Evolutionary conservation across 2,797 vertebrate species (phyloP), one percentile per base, ranked within the genome.

Genomic region (Orientallactaga sibirica): DNA sequence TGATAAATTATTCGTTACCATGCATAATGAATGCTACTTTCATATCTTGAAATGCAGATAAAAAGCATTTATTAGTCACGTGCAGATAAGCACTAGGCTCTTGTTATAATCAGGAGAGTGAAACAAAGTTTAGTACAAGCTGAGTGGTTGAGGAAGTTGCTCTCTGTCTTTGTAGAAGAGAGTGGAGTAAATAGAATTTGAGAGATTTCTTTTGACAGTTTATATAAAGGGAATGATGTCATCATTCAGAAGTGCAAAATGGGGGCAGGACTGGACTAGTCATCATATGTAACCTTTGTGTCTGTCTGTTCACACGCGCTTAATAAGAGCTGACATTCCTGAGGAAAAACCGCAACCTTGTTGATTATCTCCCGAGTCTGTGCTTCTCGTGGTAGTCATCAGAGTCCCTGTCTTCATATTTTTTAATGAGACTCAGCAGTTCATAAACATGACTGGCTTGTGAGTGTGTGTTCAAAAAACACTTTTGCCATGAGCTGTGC

Each of bases 1-100:
- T 6, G 7, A 88, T 95, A 83, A 92, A 94, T 95, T 96, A 86
- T 90, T 37, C 66, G 85, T 93, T 75, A 93, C 43, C 43, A 71
- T 67, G 68, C 27, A 73, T 48, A 48, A 48, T 48, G 10, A 8
- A 48, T 1, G 48, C 48, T 48, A 48, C 10, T 7, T 48, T 48
- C 48, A 48, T 48, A 48, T 48, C n/a, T 74, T 78, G 62, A 91
- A 96, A 58, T 83, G 84, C 80, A 62, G 41, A 90, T 83, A 91
- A 87, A 93, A 48, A 91, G 41, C 58, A 70, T 82, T 86, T 43
- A 11, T 74, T 92, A 91, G 62, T 79, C 61, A 81, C 43, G 19
- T 73, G 16, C 27, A 37, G 25, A 8, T 67, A 90, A 91, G 33
- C 43, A 62, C 33, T 79, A 25, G 29, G 43, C 37, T 83, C n/a